phyloP scores from a whole-genome alignment of 2,797 vertebrate species.

The Acropternis orthonyx region DNA sequence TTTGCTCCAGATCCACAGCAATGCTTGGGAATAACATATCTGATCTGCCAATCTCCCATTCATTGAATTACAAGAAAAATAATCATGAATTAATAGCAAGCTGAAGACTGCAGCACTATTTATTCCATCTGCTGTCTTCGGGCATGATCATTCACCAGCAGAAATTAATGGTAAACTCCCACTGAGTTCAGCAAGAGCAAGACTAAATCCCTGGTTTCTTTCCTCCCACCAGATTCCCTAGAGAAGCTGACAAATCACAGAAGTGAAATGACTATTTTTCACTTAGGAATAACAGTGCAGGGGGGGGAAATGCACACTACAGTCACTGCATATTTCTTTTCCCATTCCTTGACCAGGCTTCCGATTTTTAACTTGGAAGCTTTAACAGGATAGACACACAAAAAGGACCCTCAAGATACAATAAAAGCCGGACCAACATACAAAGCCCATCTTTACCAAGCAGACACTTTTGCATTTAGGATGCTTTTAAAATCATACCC shows the following conservation, averaged over 20 bases:
- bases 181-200: background rate
- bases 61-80: background rate
- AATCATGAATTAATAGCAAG: background rate
- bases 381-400: background rate
- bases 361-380: background rate
- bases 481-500: slow-evolving; percentile 19
- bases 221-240: background rate
- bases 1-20: background rate
- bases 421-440: background rate
- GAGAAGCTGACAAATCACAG: background rate
- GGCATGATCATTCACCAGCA: background rate
- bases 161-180: background rate
- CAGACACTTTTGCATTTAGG: background rate
- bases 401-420: accelerated
- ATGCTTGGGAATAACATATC: background rate
- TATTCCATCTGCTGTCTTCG: background rate
- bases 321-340: background rate
- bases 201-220: background rate
- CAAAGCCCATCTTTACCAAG: background rate
- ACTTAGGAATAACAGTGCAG: background rate
- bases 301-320: background rate
- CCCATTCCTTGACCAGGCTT: background rate
- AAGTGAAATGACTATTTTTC: background rate
- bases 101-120: background rate
- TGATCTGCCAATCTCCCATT: background rate